phyloP scores from a whole-genome alignment of 1,140 invertebrate species.

The Kradibia gibbosae region DNA sequence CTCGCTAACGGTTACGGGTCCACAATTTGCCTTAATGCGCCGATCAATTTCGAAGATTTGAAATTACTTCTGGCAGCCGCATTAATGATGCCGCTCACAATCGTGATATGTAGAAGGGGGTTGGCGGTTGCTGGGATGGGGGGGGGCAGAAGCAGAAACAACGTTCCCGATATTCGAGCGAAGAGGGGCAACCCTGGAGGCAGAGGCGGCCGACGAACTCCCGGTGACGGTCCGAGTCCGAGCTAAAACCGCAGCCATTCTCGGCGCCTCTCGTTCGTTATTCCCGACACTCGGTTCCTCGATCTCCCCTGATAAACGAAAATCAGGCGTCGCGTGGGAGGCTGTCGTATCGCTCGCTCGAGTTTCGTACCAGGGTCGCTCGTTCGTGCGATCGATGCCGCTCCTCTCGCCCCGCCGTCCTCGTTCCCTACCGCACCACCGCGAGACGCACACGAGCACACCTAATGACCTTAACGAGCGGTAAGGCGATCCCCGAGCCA shows the following conservation, averaged over 20 bases:
- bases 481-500: constrained; percentile 19
- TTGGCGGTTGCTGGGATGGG: too few species aligned
- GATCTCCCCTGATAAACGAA: too few species aligned
- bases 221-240: background rate
- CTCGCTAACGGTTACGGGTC: background rate
- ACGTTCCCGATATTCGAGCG: background rate
- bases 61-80: background rate
- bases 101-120: too few species aligned
- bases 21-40: background rate
- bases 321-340: background rate
- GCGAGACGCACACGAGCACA: background rate
- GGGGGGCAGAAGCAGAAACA: background rate
- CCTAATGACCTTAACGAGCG: constrained; percentile 14
- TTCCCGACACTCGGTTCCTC: too few species aligned
- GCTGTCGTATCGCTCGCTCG: background rate
- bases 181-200: background rate
- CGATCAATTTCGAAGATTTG: background rate
- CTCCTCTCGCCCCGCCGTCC: background rate
- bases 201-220: background rate
- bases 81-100: background rate
- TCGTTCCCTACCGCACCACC: background rate
- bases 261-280: too few species aligned
- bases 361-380: background rate
- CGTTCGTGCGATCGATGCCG: background rate
- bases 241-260: background rate